Conservation (phyloP, 2,888 invertebrate species). For the Gisinianus flammeolus region DNA sequence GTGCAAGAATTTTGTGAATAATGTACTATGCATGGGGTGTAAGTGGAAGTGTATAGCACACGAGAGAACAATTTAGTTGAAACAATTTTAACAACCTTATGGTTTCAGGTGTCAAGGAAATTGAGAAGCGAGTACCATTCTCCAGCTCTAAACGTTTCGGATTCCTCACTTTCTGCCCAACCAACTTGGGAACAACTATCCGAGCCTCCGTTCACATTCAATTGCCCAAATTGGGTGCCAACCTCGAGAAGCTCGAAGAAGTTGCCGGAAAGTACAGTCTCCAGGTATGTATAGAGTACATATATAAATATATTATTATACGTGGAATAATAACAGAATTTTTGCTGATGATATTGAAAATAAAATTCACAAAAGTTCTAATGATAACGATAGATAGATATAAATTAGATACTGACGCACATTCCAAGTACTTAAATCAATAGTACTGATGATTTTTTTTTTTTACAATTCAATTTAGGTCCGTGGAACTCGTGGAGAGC, state of each 20-base stretch:
- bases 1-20: no score
- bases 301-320: no score
- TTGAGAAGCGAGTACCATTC: constrained; percentile 65
- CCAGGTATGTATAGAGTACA: constrained; percentile 61
- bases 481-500: constrained; percentile 64
- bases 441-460: no score
- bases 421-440: no score
- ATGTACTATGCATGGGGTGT: not conserved
- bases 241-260: constrained; percentile 63
- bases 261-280: constrained; percentile 65
- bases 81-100: constrained; percentile 15
- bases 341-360: not conserved
- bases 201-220: constrained; percentile 68
- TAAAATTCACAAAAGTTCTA: not conserved
- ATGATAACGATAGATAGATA: no score
- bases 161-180: constrained; percentile 68
- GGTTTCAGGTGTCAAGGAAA: constrained; percentile 63
- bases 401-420: no score
- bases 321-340: not conserved
- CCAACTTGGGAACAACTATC: constrained; percentile 68
- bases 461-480: constrained; percentile 53
- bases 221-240: constrained; percentile 64
- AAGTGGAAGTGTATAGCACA: not conserved
- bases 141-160: constrained; percentile 66
- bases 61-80: not conserved